phyloP scores from a whole-genome alignment of 2,113 vertebrate genomes.

The Tamias sibiricus region DNA sequence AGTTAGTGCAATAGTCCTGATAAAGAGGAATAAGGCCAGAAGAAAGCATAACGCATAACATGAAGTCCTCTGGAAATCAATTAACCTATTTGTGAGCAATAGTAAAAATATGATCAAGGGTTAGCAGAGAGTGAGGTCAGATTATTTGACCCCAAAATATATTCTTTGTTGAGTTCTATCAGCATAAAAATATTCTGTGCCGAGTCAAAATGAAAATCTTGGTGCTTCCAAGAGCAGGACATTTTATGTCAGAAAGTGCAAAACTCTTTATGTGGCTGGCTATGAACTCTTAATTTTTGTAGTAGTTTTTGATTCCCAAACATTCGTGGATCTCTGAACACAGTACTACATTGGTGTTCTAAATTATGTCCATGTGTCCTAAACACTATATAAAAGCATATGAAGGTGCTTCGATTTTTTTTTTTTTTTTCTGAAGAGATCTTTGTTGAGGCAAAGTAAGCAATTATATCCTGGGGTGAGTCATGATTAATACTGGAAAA shows the following conservation, averaged over 20 bases:
- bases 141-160: neutral
- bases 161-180: neutral
- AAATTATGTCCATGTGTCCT: neutral
- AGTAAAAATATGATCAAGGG: conserved; percentile 67
- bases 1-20: conserved; percentile 71
- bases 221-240: neutral
- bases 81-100: conserved; percentile 73
- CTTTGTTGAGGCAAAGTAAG: neutral
- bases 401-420: neutral
- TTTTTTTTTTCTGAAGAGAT: neutral
- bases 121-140: conserved; percentile 62
- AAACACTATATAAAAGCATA: neutral
- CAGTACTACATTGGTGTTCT: neutral
- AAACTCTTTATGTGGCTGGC: neutral
- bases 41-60: conserved; percentile 61
- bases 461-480: neutral
- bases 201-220: conserved; percentile 42
- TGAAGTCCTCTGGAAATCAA: conserved; percentile 75
- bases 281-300: neutral
- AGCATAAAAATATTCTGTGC: conserved; percentile 41
- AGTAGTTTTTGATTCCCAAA: neutral
- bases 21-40: conserved; percentile 72
- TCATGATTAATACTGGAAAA: neutral
- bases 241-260: neutral
- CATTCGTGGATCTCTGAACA: neutral